These are phyloP conservation scores for Climacteris rufus DNA, from an alignment of 2,113 vertebrate species.

Conservation along the genomic window DNA sequence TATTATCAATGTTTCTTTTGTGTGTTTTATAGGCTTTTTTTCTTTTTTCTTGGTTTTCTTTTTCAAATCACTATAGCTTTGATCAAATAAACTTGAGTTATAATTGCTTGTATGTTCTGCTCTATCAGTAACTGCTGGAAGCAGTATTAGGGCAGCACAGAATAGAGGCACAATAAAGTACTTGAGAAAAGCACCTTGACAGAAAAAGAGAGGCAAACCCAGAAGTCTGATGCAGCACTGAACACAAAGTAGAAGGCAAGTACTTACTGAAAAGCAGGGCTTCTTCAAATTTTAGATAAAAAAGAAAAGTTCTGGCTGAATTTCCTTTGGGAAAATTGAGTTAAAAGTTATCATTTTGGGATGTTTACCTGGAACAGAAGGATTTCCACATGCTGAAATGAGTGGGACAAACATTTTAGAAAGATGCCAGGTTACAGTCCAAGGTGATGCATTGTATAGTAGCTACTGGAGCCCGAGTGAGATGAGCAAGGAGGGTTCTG, in stretches of 20 bases:
- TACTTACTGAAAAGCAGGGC: neutral
- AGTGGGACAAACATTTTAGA: neutral
- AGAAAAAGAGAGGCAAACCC: neutral
- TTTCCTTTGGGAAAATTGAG: neutral
- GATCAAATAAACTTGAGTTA: neutral
- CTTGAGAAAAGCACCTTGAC: neutral
- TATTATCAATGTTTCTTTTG: neutral
- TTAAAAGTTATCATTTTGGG: neutral
- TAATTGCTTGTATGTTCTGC: neutral
- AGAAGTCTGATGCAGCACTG: neutral
- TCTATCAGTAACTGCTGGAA: neutral
- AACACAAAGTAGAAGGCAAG: neutral
- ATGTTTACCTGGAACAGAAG: neutral
- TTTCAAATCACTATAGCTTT: neutral
- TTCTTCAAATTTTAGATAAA: neutral
- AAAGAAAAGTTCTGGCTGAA: neutral
- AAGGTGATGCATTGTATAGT: neutral
- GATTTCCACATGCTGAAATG: neutral
- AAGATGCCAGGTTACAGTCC: neutral
- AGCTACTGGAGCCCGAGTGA: neutral
- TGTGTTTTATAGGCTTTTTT: neutral
- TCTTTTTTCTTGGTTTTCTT: neutral
- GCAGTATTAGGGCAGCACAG: neutral
- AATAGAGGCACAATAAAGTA: neutral
- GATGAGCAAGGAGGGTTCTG: neutral